Evolutionary conservation across 2,888 invertebrate genomes (phyloP).

Genomic region (Mellilla xanthometata): DNA sequence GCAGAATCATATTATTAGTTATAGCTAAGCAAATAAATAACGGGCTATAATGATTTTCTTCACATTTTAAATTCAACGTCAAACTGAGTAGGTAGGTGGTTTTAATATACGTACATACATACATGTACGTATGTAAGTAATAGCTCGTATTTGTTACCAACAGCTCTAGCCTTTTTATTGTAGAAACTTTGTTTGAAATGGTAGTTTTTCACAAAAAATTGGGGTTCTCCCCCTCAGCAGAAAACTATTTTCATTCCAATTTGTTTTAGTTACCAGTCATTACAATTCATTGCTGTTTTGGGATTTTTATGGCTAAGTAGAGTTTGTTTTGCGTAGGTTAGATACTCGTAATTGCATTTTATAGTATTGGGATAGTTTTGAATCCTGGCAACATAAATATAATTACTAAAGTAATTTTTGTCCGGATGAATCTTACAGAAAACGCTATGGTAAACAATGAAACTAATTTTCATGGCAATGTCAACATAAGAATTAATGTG

Average conservation of each 20-base stretch:
- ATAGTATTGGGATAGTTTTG: not conserved
- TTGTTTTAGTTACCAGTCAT: conserved; percentile 8
- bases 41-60: no score
- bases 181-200: conserved; percentile 34
- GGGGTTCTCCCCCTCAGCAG: conserved; percentile 24
- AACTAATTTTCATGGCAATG: no score
- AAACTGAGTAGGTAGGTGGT: no score
- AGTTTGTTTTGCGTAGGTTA: not conserved
- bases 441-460: no score
- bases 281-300: conserved; percentile 12
- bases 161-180: not conserved
- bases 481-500: no score
- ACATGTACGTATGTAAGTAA: not conserved
- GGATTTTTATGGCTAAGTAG: conserved; percentile 5
- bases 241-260: conserved; percentile 8
- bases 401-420: no score
- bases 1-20: no score
- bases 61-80: no score
- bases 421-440: no score
- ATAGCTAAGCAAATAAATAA: no score
- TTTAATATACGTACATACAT: no score
- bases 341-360: not conserved
- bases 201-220: conserved; percentile 31
- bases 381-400: not conserved
- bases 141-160: not conserved